Conservation (phyloP, 2,888 invertebrate genomes). For the Bombyx huttoni region DNA sequence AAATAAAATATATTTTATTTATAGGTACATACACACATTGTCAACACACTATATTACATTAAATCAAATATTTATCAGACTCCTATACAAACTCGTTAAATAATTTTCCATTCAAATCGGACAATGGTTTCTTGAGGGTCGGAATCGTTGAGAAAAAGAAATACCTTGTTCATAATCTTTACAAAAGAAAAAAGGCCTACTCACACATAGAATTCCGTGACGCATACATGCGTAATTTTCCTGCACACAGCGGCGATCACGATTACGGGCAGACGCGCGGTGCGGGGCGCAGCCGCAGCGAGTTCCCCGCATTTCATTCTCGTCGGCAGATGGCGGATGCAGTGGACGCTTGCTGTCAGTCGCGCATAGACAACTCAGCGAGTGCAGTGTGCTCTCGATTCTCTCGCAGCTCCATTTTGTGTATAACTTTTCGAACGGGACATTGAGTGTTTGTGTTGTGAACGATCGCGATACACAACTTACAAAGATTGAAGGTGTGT, state of each 20-base stretch:
- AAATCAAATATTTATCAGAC: constrained; percentile 7
- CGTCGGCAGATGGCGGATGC: constrained; percentile 73
- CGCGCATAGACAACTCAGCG: constrained; percentile 68
- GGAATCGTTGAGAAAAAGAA: constrained; percentile 37
- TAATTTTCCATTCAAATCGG: constrained; percentile 9
- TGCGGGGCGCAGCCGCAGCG: constrained; percentile 18
- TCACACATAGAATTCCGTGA: constrained; percentile 35
- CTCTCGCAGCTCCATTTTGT: constrained; percentile 66
- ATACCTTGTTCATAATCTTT: constrained; percentile 60
- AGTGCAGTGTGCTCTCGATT: constrained; percentile 51
- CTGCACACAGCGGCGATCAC: constrained; percentile 28
- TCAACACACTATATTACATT: constrained; percentile 6
- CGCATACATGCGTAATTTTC: constrained; percentile 40
- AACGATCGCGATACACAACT: constrained; percentile 50
- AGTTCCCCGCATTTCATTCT: constrained; percentile 67
- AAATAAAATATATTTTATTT: not conserved
- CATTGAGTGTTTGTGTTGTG: constrained; percentile 69
- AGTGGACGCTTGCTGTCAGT: constrained; percentile 68
- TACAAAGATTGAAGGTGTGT: constrained; percentile 36
- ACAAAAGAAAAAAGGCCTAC: constrained; percentile 57
- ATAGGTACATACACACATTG: constrained; percentile 1
- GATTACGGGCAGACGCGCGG: constrained; percentile 35
- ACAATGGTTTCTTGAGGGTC: constrained; percentile 24
- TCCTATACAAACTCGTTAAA: constrained; percentile 12
- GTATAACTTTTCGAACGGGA: constrained; percentile 67